phyloP scores from a whole-genome alignment of 2,888 invertebrate species.

The Tuberolachnus salignus region DNA sequence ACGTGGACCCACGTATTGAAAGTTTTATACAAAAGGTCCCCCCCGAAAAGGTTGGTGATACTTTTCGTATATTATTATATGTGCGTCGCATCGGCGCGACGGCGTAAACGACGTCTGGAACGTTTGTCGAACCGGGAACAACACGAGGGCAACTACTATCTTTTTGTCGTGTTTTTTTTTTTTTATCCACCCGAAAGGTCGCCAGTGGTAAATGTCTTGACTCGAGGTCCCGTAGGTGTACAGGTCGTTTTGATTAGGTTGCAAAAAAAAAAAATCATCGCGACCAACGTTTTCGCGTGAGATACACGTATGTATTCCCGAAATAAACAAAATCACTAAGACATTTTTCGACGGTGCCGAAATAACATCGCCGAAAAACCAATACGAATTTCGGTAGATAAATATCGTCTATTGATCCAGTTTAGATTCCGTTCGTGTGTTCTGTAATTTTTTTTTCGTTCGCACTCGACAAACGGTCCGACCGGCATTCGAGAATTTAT shows the following conservation, averaged over 20 bases:
- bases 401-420: too few relatives aligned
- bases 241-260: conserved; percentile 8
- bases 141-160: background rate
- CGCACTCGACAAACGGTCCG: too few relatives aligned
- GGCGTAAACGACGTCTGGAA: background rate
- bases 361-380: too few relatives aligned
- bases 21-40: conserved; percentile 21
- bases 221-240: conserved; percentile 25
- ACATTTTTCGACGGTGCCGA: too few relatives aligned
- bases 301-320: background rate
- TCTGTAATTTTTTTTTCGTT: too few relatives aligned
- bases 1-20: conserved; percentile 1
- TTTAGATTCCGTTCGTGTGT: too few relatives aligned
- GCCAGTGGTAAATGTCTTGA: conserved; percentile 23
- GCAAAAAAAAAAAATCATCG: background rate
- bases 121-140: background rate
- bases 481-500: too few relatives aligned
- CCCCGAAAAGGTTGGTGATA: background rate
- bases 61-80: conserved; percentile 5
- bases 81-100: background rate
- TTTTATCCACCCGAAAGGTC: conserved; percentile 28
- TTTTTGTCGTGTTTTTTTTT: background rate
- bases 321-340: too few relatives aligned
- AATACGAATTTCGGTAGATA: too few relatives aligned
- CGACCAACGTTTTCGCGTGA: background rate